Conservation (phyloP, 2,113 vertebrate genomes). For the Corythaixoides concolor region DNA sequence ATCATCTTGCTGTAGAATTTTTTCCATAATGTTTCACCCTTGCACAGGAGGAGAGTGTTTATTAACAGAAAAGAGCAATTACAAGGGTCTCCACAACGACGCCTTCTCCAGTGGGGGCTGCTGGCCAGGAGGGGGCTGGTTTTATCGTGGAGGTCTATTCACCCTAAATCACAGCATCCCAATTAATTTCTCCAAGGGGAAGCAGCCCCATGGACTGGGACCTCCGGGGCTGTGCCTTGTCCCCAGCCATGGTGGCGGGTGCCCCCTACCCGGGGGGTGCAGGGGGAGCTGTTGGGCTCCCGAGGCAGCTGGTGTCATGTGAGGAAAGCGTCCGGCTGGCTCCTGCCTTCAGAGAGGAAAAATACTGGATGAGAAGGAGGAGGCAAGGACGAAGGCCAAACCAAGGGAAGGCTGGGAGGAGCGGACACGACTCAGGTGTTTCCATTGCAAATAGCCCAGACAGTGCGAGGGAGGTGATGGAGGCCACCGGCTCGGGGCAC, state of each 20-base stretch:
- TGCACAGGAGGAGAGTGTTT: not conserved
- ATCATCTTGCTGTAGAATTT: not conserved
- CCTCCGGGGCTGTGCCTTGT: not conserved
- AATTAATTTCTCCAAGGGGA: not conserved
- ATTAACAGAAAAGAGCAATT: not conserved
- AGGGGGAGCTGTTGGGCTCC: not conserved
- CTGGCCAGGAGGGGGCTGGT: not conserved
- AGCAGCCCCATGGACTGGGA: not conserved
- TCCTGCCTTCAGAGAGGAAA: not conserved
- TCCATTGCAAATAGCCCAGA: not conserved
- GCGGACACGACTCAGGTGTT: not conserved
- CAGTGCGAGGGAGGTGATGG: not conserved
- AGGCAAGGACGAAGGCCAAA: not conserved
- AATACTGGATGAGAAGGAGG: not conserved
- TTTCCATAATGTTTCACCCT: not conserved
- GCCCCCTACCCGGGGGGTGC: not conserved
- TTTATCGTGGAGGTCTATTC: accelerated
- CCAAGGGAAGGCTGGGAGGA: not conserved
- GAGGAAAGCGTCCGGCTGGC: not conserved
- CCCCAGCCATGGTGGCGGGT: accelerated
- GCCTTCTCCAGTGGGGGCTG: not conserved
- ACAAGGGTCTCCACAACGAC: no score
- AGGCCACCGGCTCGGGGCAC: not conserved
- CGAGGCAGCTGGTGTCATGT: not conserved
- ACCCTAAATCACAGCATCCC: not conserved